Evolutionary conservation across 2,113 vertebrate species (phyloP).

Genomic region (Heteronetta atricapilla): DNA sequence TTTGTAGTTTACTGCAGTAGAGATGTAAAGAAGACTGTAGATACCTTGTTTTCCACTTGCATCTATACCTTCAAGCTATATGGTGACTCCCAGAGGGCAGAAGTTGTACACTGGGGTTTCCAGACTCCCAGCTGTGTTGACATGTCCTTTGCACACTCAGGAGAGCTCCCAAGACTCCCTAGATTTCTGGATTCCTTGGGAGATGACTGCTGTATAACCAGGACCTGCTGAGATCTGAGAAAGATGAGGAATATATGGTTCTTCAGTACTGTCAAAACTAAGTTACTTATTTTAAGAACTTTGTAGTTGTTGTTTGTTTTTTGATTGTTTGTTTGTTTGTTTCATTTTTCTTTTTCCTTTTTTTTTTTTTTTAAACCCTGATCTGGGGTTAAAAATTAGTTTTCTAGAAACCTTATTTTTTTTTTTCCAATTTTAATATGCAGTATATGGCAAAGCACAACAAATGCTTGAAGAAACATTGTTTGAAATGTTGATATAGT

Average conservation of each 20-base stretch:
- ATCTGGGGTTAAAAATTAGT: neutral
- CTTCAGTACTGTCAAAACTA: neutral
- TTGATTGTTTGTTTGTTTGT: too few relatives aligned
- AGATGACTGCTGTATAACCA: neutral
- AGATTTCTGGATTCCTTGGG: neutral
- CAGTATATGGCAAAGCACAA: neutral
- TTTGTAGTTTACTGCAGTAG: neutral
- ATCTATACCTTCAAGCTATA: neutral
- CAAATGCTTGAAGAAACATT: neutral
- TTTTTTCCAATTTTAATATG: neutral
- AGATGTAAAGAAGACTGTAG: neutral
- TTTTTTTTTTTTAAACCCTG: neutral
- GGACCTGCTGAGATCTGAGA: accelerated
- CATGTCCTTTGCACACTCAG: neutral
- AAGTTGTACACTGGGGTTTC: neutral
- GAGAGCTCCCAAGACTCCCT: neutral
- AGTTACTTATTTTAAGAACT: neutral
- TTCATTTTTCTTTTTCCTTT: too few relatives aligned
- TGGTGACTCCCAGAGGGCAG: neutral
- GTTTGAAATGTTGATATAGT: neutral
- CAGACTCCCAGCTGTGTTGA: neutral
- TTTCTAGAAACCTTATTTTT: neutral
- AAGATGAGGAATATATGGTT: neutral
- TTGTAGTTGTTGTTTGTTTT: neutral
- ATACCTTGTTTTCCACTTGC: neutral